Evolutionary conservation across 1,140 invertebrate genomes (phyloP).

Genomic region (Leguminivora glycinivorella): DNA sequence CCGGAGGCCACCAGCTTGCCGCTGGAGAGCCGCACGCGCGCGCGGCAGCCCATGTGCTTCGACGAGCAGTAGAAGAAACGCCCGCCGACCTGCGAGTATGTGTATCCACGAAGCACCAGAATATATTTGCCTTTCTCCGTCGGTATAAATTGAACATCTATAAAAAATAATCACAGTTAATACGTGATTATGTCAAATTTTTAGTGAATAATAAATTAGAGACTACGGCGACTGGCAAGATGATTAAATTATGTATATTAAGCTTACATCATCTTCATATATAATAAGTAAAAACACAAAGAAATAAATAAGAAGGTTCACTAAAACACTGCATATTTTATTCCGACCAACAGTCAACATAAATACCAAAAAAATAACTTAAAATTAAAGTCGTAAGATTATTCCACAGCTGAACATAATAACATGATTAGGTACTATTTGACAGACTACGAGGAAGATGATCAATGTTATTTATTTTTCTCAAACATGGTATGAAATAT

Average conservation of each 20-base stretch:
- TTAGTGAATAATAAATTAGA: not conserved
- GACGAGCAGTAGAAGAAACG: slow-evolving; percentile 74
- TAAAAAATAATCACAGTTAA: slow-evolving; percentile 43
- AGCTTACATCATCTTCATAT: not conserved
- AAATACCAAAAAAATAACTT: too few relatives aligned
- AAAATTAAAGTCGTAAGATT: too few relatives aligned
- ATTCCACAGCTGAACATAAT: too few relatives aligned
- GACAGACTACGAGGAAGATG: too few relatives aligned
- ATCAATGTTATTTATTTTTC: too few relatives aligned
- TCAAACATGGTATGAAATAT: too few relatives aligned
- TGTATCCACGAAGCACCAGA: slow-evolving; percentile 68
- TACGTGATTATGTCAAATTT: not conserved
- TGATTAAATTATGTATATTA: not conserved
- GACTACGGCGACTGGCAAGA: not conserved
- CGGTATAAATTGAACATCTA: slow-evolving; percentile 74
- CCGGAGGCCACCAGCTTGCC: slow-evolving; percentile 63
- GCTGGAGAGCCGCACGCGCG: slow-evolving; percentile 58
- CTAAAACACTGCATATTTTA: too few relatives aligned
- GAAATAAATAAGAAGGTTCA: too few relatives aligned
- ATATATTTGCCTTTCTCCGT: slow-evolving; percentile 75
- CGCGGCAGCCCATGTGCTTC: slow-evolving; percentile 71
- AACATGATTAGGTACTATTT: too few relatives aligned
- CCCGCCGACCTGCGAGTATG: slow-evolving; percentile 72
- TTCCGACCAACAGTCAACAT: too few relatives aligned
- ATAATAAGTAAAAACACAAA: not conserved